Conservation (phyloP, 2,888 invertebrate genomes). For the Helicoverpa assulta region DNA sequence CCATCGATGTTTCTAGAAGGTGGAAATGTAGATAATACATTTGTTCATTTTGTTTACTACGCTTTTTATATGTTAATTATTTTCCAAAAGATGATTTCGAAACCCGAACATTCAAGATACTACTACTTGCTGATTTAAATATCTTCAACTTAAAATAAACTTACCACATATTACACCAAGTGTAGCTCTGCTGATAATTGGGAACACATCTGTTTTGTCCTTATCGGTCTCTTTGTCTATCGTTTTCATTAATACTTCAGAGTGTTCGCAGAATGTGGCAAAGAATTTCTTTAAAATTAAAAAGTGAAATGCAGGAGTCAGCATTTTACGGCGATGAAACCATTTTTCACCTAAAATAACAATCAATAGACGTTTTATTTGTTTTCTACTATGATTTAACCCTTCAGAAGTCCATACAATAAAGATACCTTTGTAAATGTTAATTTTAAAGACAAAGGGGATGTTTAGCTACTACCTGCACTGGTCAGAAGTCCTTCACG, state of each 20-base stretch:
- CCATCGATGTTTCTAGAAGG: constrained; percentile 87
- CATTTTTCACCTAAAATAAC: constrained; percentile 77
- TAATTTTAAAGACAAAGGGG: no score
- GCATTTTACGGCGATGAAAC: constrained; percentile 80
- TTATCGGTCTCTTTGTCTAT: constrained; percentile 53
- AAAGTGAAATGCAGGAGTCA: constrained; percentile 87
- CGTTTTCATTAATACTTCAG: constrained; percentile 64
- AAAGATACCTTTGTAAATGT: no score
- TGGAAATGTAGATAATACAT: no score
- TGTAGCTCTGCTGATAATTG: constrained; percentile 80
- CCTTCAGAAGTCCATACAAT: no score
- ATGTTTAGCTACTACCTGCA: constrained; percentile 54
- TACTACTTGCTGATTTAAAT: no score
- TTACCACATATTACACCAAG: constrained; percentile 70
- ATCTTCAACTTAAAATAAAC: neutral
- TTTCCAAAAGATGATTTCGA: no score
- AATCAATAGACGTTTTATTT: no score
- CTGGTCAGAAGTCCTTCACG: constrained; percentile 73
- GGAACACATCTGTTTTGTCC: constrained; percentile 79
- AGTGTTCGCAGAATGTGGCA: constrained; percentile 75
- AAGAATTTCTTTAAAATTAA: constrained; percentile 80
- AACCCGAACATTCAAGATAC: neutral
- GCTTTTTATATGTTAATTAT: no score
- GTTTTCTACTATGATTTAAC: no score
- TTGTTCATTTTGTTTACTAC: no score